Evolutionary conservation across 2,797 vertebrate species (phyloP).

Genomic region (Microctenopoma stevenorrisi): DNA sequence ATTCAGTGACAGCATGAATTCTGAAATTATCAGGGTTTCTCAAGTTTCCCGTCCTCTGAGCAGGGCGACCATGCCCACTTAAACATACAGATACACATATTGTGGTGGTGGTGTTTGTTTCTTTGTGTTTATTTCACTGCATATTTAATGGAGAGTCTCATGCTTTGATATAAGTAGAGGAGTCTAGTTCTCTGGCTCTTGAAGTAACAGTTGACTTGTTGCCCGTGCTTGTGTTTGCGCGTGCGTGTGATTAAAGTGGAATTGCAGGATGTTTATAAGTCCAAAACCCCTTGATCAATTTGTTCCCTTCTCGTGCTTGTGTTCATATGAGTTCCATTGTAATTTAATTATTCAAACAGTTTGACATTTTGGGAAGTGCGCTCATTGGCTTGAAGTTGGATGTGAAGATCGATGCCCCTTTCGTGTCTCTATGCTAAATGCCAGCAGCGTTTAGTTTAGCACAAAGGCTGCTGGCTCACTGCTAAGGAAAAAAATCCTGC

Average conservation of each 20-base stretch:
- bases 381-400: not conserved
- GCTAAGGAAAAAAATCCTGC: not conserved
- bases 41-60: constrained; percentile 47
- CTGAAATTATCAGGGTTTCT: constrained; percentile 69
- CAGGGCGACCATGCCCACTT: constrained; percentile 34
- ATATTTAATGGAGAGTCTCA: not conserved
- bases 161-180: not conserved
- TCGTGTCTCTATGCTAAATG: constrained; percentile 14
- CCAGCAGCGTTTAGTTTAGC: not conserved
- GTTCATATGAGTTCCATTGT: not conserved
- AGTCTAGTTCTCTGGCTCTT: not conserved
- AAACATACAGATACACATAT: constrained; percentile 26
- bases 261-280: constrained; percentile 4
- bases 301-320: not conserved
- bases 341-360: constrained; percentile 17
- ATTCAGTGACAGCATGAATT: constrained; percentile 74
- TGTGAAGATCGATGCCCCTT: constrained; percentile 2
- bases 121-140: constrained; percentile 11
- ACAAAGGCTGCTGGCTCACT: not conserved
- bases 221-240: not conserved
- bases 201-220: not conserved
- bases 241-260: not conserved
- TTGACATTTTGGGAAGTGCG: not conserved
- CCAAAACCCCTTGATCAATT: not conserved
- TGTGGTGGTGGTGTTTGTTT: constrained; percentile 20